Conservation (phyloP, 2,113 vertebrate species). For the Eublepharis macularius region DNA sequence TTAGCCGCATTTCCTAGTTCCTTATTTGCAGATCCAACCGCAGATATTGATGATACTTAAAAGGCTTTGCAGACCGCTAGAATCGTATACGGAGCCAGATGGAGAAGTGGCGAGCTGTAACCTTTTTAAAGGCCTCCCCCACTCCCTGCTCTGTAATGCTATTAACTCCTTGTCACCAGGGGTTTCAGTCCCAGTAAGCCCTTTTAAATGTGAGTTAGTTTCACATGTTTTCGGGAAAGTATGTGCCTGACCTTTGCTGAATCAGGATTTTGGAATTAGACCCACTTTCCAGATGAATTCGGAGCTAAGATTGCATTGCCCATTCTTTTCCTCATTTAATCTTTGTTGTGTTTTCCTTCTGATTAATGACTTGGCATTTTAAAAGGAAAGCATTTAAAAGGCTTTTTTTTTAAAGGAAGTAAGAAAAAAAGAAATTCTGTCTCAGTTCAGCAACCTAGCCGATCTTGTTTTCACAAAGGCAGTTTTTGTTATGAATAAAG, state of each 20-base stretch:
- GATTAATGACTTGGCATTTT: background rate
- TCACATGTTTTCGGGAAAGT: background rate
- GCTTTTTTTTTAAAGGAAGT: background rate
- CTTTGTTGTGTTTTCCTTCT: background rate
- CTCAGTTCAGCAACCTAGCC: background rate
- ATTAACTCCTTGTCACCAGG: background rate
- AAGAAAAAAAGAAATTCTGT: background rate
- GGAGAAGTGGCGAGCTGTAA: no score
- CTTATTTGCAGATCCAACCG: no score
- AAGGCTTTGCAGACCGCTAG: no score
- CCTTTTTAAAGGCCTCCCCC: background rate
- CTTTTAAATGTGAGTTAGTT: background rate
- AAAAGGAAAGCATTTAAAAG: no score
- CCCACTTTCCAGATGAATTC: background rate
- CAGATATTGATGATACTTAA: no score
- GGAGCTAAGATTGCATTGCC: background rate
- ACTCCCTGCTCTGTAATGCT: background rate
- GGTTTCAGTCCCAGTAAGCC: background rate
- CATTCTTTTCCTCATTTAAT: background rate
- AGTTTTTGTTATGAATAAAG: background rate
- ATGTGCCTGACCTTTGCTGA: background rate
- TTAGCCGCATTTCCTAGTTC: no score
- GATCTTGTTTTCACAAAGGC: background rate
- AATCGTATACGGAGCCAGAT: no score
- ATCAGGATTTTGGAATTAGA: background rate